These are phyloP conservation scores for Andrena haemorrhoa DNA, from an alignment of 2,888 invertebrate species.

Conservation along the genomic window DNA sequence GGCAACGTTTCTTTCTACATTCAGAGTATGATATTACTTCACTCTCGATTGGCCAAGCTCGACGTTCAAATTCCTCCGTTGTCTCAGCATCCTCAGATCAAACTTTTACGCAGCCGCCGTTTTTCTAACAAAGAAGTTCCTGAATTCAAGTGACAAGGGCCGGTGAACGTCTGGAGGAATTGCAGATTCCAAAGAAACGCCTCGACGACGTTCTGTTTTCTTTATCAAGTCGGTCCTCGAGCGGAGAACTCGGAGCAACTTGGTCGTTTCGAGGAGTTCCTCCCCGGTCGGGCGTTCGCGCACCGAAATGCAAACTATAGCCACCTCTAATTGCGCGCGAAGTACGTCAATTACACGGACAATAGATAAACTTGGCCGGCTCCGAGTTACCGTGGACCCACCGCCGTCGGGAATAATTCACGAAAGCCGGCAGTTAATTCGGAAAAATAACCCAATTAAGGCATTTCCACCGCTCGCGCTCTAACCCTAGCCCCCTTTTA, in stretches of 20 bases:
- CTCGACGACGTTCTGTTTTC: slow-evolving; percentile 11
- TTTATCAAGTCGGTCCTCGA: not conserved
- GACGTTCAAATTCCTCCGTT: slow-evolving; percentile 5
- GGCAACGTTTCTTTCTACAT: too few relatives aligned
- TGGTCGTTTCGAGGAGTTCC: slow-evolving; percentile 49
- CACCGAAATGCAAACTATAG: slow-evolving; percentile 41
- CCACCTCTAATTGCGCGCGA: slow-evolving; percentile 44
- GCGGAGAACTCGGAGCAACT: slow-evolving; percentile 38
- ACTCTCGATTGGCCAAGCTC: not conserved
- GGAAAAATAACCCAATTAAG: slow-evolving; percentile 41
- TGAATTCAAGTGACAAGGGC: slow-evolving; percentile 16
- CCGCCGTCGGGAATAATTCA: slow-evolving; percentile 3
- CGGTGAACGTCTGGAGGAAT: not conserved
- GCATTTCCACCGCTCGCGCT: not conserved
- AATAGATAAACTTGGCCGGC: slow-evolving; percentile 40
- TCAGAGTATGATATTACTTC: too few relatives aligned
- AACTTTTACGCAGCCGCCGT: not conserved
- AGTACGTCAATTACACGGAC: slow-evolving; percentile 46
- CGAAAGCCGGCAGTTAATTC: slow-evolving; percentile 20
- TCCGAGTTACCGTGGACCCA: not conserved
- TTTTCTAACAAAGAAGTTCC: slow-evolving; percentile 19
- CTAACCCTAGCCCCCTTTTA: not conserved
- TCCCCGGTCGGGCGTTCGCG: slow-evolving; percentile 23
- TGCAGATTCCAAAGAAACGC: slow-evolving; percentile 12
- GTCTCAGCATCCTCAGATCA: not conserved